These are phyloP conservation scores for Centropus unirufus DNA, from an alignment of 2,113 vertebrate genomes.

Conservation along the genomic window DNA sequence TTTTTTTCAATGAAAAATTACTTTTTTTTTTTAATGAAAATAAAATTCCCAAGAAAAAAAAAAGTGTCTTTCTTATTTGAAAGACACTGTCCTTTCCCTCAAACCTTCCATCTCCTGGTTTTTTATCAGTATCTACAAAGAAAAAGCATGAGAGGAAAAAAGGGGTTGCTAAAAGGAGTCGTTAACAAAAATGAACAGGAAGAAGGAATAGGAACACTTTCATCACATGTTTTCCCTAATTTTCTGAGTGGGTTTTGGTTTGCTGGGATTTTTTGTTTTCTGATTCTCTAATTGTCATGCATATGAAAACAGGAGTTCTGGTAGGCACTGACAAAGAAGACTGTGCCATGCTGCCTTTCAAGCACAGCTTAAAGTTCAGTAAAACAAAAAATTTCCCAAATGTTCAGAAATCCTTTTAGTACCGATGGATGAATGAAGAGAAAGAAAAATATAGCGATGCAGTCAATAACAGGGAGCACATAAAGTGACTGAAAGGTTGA, in stretches of 20 bases:
- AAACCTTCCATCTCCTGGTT: neutral
- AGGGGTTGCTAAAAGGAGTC: neutral
- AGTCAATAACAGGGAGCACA: neutral
- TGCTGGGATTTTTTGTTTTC: neutral
- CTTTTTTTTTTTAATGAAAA: neutral
- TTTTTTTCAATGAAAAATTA: neutral
- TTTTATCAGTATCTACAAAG: neutral
- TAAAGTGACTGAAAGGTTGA: too few species aligned
- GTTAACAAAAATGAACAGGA: neutral
- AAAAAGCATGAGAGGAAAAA: neutral
- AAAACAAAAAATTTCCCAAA: neutral
- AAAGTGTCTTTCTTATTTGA: neutral
- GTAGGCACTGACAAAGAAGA: neutral
- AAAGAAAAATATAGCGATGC: neutral
- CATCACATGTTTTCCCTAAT: neutral
- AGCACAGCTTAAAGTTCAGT: neutral
- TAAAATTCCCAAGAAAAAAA: neutral
- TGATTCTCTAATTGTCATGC: neutral
- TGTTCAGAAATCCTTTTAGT: neutral
- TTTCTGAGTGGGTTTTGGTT: neutral
- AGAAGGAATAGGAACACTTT: neutral
- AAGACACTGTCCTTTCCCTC: neutral
- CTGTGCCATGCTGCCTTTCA: neutral
- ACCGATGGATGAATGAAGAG: neutral
- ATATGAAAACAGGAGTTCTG: neutral